Percentiles rank a stretch among this genome's conserved stretches.
Evolutionary conservation across 2,888 invertebrate species (phyloP).

Genomic region (Apoda limacodes): DNA sequence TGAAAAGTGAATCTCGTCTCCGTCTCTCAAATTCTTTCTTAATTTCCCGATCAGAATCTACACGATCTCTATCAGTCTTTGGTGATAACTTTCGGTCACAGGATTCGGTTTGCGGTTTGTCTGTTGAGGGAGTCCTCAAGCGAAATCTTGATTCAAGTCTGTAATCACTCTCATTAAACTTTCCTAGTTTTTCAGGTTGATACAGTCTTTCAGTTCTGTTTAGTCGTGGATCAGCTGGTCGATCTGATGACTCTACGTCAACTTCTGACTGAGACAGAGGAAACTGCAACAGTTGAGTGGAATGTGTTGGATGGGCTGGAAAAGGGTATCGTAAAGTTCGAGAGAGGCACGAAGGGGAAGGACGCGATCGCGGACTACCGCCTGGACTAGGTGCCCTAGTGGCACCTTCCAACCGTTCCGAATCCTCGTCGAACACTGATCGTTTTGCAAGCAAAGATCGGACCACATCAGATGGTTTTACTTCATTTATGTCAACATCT

Average conservation of each 20-base stretch:
- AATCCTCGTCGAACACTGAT: constrained; percentile 96
- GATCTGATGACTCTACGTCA: constrained; percentile 15
- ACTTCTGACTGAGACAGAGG: constrained; percentile 6
- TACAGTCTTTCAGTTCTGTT: constrained; percentile 29
- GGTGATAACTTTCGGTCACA: constrained; percentile 28
- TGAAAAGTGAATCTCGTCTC: constrained; percentile 26
- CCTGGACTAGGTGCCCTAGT: constrained; percentile 80
- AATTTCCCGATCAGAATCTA: constrained; percentile 27
- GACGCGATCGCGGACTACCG: constrained; percentile 51
- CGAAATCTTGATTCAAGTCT: constrained; percentile 49
- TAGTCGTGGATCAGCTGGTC: constrained; percentile 30
- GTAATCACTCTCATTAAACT: constrained; percentile 33
- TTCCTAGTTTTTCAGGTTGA: constrained; percentile 27
- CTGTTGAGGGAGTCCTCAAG: constrained; percentile 60
- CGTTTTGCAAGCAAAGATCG: constrained; percentile 91
- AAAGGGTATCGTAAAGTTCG: constrained; percentile 48
- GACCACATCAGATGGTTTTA: constrained; percentile 94
- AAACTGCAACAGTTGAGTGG: constrained; percentile 13
- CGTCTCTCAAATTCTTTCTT: constrained; percentile 39
- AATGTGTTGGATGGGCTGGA: constrained; percentile 76
- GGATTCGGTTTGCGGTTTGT: constrained; percentile 27
- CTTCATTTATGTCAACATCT: constrained; percentile 82
- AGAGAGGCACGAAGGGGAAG: constrained; percentile 27
- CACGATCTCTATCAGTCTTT: constrained; percentile 25
- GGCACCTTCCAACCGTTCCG: constrained; percentile 91